phyloP scores from a whole-genome alignment of 2,888 invertebrate species.

The Drosophila prostipennis region DNA sequence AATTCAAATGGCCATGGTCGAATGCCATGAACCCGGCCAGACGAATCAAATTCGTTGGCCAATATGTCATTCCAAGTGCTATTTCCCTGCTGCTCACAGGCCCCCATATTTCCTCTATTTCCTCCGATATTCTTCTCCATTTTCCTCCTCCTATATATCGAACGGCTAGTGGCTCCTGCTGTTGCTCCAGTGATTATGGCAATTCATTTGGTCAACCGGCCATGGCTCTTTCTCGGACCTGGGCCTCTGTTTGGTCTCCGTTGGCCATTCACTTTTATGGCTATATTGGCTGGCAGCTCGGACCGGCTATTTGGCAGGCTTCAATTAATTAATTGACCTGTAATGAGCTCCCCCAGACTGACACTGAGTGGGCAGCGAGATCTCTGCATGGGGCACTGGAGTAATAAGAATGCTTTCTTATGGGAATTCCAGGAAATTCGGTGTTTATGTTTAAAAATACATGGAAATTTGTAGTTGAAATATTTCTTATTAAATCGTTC shows the following conservation, averaged over 20 bases:
- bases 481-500: neutral
- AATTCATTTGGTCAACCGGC: constrained; percentile 33
- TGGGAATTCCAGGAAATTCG: neutral
- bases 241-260: constrained; percentile 1
- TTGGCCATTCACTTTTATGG: constrained; percentile 45
- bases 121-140: neutral
- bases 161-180: constrained; percentile 20
- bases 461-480: neutral
- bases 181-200: constrained; percentile 44
- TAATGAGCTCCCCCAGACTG: constrained; percentile 34
- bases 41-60: constrained; percentile 48
- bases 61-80: constrained; percentile 47
- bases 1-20: constrained; percentile 39
- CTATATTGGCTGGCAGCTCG: constrained; percentile 32
- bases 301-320: constrained; percentile 31
- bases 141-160: neutral
- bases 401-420: constrained; percentile 3
- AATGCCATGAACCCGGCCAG: constrained; percentile 34
- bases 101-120: constrained; percentile 3
- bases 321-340: constrained; percentile 53
- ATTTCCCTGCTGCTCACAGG: constrained; percentile 1
- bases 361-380: constrained; percentile 15
- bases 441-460: neutral
- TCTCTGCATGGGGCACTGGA: neutral
- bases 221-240: constrained; percentile 4